A percentile compares a stretch with the other conserved stretches of the same genome.
phyloP scores from a whole-genome alignment of 1,140 invertebrate genomes.

The Brachionus rotundiformis region DNA sequence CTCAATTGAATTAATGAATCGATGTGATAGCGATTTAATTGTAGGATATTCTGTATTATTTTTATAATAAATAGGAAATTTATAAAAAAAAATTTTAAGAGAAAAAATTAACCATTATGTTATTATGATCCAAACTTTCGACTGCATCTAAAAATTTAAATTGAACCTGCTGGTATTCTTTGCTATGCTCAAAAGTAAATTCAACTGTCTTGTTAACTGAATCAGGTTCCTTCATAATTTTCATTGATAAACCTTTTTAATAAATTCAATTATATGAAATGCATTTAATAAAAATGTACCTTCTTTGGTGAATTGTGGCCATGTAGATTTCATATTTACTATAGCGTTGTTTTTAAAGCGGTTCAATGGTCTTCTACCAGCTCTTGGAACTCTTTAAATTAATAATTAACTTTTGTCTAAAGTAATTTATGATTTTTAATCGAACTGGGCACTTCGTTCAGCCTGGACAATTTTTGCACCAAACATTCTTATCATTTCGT shows the following conservation, averaged over 20 bases:
- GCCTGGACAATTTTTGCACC: slow-evolving; percentile 76
- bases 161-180: slow-evolving; percentile 75
- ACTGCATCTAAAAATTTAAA: slow-evolving; percentile 75
- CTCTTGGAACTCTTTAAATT: slow-evolving; percentile 1
- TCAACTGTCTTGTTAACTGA: slow-evolving; percentile 65
- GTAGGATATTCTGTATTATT: slow-evolving; percentile 70
- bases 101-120: slow-evolving; percentile 74
- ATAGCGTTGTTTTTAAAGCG: slow-evolving; percentile 39
- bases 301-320: slow-evolving; percentile 21
- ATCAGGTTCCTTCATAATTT: slow-evolving; percentile 66
- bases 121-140: slow-evolving; percentile 77
- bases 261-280: no score
- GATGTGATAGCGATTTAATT: slow-evolving; percentile 77
- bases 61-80: slow-evolving; percentile 14
- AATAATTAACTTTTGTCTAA: neutral
- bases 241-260: slow-evolving; percentile 72
- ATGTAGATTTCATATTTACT: slow-evolving; percentile 14
- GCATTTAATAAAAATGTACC: slow-evolving; percentile 15
- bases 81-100: slow-evolving; percentile 16
- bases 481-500: slow-evolving; percentile 82
- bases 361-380: neutral
- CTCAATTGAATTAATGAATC: slow-evolving; percentile 82
- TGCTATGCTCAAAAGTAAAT: slow-evolving; percentile 79
- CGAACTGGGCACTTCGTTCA: slow-evolving; percentile 63
- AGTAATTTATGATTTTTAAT: no score